Base-by-base conservation (phyloP, 1,140 invertebrate species). In the Drosophila dunni region DNA sequence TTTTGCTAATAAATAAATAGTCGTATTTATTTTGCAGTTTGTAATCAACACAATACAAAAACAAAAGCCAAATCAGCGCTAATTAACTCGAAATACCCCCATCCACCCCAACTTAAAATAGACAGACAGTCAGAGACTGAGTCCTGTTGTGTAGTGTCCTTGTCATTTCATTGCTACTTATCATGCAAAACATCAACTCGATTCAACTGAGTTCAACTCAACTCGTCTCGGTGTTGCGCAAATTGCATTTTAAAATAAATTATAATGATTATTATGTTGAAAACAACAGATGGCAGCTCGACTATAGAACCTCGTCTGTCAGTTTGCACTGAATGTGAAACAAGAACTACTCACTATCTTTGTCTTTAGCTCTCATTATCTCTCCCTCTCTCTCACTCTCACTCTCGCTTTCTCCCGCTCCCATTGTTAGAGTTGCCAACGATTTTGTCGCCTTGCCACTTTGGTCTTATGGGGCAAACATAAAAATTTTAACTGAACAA, bases 171-270 rank as follows among this genome's bases (percentile, higher is more conserved):
- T 66, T 82, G 36, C 67, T 63, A 71, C 57, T 88, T 84, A 71
- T 54, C 73, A 89, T 90, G 84, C 83, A 69, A 15, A 56, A 38
- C 83, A 78, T 75, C 68, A 57, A 58, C 76, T 70, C 57, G 48
- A 75, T 64, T 50, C 65, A 75, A 76, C 67, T 69, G 45, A 45
- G 67, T 7, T 51, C 48, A 10, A 77, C 64, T 61, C 48, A 53
- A 79, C 10, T 68, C 66, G 48, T 13, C 46, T 54, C 40, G 20
- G 45, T 64, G 68, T 65, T 72, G 73, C 80, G 84, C 80, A 88
- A 88, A 88, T 88, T 88, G 80, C 84, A 89, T 90, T 88, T 88
- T 84, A 88, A 88, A 88, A 88, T 88, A 88, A 88, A 88, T 88
- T 88, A 88, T 88, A 90, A 88, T 84, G 77, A 84, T 88, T 88